These are phyloP conservation scores for Lophura nycthemera DNA, from an alignment of 2,113 vertebrate genomes.

Conservation along the genomic window DNA sequence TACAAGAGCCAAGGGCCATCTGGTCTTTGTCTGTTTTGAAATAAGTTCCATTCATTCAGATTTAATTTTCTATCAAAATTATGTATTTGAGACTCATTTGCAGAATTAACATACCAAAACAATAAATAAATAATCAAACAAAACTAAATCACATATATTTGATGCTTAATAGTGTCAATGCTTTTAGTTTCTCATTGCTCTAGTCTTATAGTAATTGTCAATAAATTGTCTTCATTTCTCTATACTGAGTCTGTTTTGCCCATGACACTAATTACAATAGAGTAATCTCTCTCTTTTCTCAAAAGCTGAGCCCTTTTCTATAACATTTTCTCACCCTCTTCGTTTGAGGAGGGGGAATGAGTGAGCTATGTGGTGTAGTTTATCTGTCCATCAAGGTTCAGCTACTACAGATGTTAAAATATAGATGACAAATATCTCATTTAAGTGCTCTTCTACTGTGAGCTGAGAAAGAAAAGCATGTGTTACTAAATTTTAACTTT, in stretches of 20 bases:
- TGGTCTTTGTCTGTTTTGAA: neutral
- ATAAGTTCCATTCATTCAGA: neutral
- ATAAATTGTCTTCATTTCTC: no score
- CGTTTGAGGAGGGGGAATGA: neutral
- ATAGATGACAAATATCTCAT: neutral
- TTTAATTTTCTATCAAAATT: neutral
- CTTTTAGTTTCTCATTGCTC: no score
- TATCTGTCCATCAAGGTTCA: neutral
- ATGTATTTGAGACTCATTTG: neutral
- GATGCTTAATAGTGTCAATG: neutral
- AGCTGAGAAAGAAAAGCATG: neutral
- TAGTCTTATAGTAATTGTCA: no score
- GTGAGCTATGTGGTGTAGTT: neutral
- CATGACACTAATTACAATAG: no score
- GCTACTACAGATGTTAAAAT: neutral
- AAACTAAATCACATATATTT: neutral
- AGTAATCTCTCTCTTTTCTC: neutral
- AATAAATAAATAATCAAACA: neutral
- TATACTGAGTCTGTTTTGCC: neutral
- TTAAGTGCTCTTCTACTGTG: neutral
- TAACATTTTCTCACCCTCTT: neutral
- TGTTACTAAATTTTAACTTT: neutral
- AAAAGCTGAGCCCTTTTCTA: neutral
- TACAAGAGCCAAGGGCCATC: neutral
- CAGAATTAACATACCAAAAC: neutral